Conservation (phyloP, 1,140 invertebrate genomes). For the Bombus polaris region DNA sequence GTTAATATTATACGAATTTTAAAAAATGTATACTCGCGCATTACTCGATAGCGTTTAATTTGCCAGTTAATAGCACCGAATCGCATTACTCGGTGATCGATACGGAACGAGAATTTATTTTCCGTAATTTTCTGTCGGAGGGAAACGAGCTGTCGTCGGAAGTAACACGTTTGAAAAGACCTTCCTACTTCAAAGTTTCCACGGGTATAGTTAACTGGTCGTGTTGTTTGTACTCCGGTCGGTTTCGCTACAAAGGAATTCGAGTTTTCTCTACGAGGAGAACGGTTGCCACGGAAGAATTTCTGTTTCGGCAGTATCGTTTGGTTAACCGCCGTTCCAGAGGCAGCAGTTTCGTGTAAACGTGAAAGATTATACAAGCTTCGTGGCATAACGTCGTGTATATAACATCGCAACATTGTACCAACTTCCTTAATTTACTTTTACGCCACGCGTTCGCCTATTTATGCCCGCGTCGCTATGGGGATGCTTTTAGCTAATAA, state of each 20-base stretch:
- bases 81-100: not conserved
- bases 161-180: not conserved
- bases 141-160: not conserved
- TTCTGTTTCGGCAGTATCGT: not conserved
- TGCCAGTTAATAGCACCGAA: not conserved
- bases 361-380: constrained; percentile 12
- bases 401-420: not conserved
- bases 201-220: not conserved
- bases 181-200: not conserved
- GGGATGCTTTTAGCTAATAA: constrained; percentile 40
- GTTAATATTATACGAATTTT: not conserved
- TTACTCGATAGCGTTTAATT: not conserved
- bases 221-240: constrained; percentile 29
- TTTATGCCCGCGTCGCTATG: constrained; percentile 4
- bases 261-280: not conserved
- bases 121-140: not conserved
- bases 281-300: constrained; percentile 14
- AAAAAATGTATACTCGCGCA: not conserved
- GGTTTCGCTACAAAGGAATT: constrained; percentile 22
- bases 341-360: not conserved
- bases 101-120: not conserved
- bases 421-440: constrained; percentile 29
- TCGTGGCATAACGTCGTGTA: not conserved
- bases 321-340: constrained; percentile 23
- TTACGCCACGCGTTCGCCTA: not conserved